Conservation (phyloP, 2,797 vertebrate species). For the Gallinago nigripennis region DNA sequence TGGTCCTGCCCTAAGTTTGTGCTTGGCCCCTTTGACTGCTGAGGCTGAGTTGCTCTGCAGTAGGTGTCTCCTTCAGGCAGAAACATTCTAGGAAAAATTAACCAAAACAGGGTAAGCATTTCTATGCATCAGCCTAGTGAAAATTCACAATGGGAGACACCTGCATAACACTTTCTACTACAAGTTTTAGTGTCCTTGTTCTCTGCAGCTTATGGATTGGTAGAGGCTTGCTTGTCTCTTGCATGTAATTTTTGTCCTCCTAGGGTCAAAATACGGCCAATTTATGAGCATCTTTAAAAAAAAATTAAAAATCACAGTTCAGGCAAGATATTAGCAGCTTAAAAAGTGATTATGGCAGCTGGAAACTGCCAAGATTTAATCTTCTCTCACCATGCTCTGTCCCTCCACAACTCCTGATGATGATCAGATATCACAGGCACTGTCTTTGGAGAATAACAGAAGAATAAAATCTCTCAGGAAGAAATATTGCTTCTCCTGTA, state of each 20-base stretch:
- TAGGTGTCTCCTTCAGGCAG: not conserved
- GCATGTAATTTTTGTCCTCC: not conserved
- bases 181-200: not conserved
- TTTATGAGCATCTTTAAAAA: not conserved
- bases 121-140: not conserved
- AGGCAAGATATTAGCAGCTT: not conserved
- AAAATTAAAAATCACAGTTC: not conserved
- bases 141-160: not conserved
- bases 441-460: not conserved
- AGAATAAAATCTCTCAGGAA: not conserved
- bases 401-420: not conserved
- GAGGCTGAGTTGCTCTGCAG: not conserved
- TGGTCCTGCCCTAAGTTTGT: not conserved
- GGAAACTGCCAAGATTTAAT: constrained; percentile 13
- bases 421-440: not conserved
- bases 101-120: not conserved
- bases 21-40: not conserved
- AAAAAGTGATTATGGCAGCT: not conserved
- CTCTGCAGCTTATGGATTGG: not conserved
- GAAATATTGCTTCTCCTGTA: not conserved
- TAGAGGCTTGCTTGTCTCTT: not conserved
- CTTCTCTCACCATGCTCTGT: not conserved
- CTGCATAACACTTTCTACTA: not conserved
- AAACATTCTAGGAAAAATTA: not conserved
- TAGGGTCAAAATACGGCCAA: not conserved